phyloP scores from a whole-genome alignment of 2,888 invertebrate genomes.

The Drosophila yooni region DNA sequence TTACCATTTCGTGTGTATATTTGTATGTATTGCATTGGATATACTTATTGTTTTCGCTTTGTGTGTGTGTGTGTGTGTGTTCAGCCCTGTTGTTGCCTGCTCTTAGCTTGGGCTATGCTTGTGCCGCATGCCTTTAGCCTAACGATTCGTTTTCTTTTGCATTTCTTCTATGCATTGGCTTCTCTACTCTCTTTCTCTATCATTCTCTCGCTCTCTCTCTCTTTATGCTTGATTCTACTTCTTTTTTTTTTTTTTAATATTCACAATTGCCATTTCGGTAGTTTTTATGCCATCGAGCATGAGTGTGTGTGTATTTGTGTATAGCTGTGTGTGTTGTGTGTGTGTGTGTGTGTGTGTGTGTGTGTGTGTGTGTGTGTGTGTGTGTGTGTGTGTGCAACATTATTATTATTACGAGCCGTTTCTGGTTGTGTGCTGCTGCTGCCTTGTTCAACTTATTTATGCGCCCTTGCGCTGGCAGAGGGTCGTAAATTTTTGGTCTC shows the following conservation, averaged over 20 bases:
- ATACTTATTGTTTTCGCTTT: constrained; percentile 43
- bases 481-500: constrained; percentile 75
- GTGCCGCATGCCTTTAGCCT: constrained; percentile 62
- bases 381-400: constrained; percentile 65
- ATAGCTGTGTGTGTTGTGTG: constrained; percentile 32
- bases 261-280: constrained; percentile 79
- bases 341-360: too few relatives aligned
- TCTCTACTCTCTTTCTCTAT: constrained; percentile 15
- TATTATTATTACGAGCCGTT: constrained; percentile 79
- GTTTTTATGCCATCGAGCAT: constrained; percentile 62
- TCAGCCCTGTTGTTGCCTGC: constrained; percentile 29
- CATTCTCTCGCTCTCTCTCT: background rate
- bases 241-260: constrained; percentile 70
- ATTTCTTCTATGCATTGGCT: constrained; percentile 65
- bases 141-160: constrained; percentile 65
- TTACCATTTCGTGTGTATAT: constrained; percentile 65
- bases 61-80: constrained; percentile 24
- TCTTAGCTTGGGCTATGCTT: constrained; percentile 13
- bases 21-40: constrained; percentile 53
- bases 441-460: constrained; percentile 77
- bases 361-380: constrained; percentile 34
- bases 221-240: constrained; percentile 21
- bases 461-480: constrained; percentile 57
- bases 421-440: constrained; percentile 63
- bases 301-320: constrained; percentile 37